Percentiles rank a stretch among this genome's conserved stretches.
These are phyloP conservation scores for Dolichotis patagonum DNA, from an alignment of 2,113 vertebrate species.

Conservation along the genomic window DNA sequence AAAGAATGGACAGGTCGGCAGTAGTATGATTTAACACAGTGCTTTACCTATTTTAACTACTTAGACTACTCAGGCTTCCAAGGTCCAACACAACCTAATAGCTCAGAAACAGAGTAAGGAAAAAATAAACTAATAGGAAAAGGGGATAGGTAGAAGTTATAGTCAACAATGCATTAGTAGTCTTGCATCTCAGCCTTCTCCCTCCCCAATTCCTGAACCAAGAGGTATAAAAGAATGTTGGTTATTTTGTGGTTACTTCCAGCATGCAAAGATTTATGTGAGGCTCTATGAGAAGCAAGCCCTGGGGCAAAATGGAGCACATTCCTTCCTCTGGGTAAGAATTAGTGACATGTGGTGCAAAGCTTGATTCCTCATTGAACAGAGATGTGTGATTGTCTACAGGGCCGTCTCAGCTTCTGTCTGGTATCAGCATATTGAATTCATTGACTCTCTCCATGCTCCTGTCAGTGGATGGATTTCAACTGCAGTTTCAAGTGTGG, in stretches of 20 bases:
- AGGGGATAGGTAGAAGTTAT: not conserved
- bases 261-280: not conserved
- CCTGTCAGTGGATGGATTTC: conserved; percentile 1
- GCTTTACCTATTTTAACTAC: not conserved
- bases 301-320: not conserved
- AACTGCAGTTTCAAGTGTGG: conserved; percentile 12
- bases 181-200: not conserved
- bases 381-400: not conserved
- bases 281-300: conserved; percentile 16
- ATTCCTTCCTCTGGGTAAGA: not conserved
- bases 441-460: not conserved
- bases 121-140: not conserved
- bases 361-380: not conserved
- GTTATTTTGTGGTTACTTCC: not conserved
- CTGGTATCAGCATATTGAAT: conserved; percentile 40
- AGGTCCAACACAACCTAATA: not conserved
- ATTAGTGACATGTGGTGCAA: not conserved
- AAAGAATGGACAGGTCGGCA: not conserved
- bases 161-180: not conserved
- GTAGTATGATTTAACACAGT: not conserved
- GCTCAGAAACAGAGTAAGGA: not conserved
- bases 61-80: not conserved
- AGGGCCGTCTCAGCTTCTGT: not conserved
- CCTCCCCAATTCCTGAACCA: not conserved
- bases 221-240: not conserved